phyloP scores from a whole-genome alignment of 2,888 invertebrate species.

The Drosophila borealis region DNA sequence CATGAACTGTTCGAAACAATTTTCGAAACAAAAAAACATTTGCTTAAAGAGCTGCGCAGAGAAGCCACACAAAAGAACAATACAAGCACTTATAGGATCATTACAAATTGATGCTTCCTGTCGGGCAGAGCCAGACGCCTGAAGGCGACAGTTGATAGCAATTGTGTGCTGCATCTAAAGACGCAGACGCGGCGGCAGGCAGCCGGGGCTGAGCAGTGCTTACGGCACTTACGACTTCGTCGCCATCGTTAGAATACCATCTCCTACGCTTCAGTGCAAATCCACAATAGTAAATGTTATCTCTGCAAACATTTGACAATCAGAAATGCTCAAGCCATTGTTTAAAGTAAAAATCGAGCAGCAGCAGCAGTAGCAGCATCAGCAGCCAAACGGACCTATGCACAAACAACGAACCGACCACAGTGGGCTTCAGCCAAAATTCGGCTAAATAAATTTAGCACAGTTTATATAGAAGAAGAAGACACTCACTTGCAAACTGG shows the following conservation, averaged over 20 bases:
- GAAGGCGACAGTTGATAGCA: conserved; percentile 59
- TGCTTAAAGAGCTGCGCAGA: conserved; percentile 57
- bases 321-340: conserved; percentile 79
- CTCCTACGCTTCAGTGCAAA: conserved; percentile 65
- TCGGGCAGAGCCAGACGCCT: conserved; percentile 44
- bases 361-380: conserved; percentile 31
- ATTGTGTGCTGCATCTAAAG: conserved; percentile 43
- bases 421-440: neutral
- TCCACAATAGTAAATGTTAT: conserved; percentile 77
- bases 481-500: too few species aligned
- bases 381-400: conserved; percentile 34
- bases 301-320: conserved; percentile 80
- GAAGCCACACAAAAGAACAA: conserved; percentile 58
- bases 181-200: neutral
- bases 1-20: conserved; percentile 61
- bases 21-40: conserved; percentile 62
- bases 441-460: too few species aligned
- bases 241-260: conserved; percentile 61
- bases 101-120: conserved; percentile 77
- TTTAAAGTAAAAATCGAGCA: conserved; percentile 79
- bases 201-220: conserved; percentile 34
- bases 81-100: conserved; percentile 76
- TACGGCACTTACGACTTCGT: conserved; percentile 55
- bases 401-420: conserved; percentile 38
- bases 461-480: too few species aligned